These are phyloP conservation scores for Lamproptera curius DNA, from an alignment of 2,888 invertebrate genomes.

Conservation along the genomic window DNA sequence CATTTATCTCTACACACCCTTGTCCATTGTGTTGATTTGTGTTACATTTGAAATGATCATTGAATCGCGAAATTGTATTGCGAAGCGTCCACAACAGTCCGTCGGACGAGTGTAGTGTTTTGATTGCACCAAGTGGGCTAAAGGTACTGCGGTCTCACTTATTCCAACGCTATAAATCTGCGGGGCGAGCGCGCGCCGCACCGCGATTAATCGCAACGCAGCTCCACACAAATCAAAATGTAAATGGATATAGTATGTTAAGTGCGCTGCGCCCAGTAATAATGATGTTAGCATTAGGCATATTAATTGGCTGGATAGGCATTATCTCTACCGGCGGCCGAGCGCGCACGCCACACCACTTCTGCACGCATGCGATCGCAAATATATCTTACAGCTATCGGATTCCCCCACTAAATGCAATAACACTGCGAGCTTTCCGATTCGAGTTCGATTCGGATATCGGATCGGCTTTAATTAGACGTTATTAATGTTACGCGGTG, in stretches of 20 bases:
- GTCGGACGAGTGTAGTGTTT: background rate
- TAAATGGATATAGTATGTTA: conserved; percentile 77
- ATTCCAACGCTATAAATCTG: conserved; percentile 59
- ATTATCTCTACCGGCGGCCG: conserved; percentile 59
- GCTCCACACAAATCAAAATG: conserved; percentile 76
- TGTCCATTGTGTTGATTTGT: background rate
- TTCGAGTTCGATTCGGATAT: conserved; percentile 6
- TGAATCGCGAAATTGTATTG: background rate
- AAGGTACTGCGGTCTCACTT: conserved; percentile 5
- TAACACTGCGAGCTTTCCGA: conserved; percentile 5
- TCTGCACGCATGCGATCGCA: conserved; percentile 39
- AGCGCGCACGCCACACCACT: conserved; percentile 50
- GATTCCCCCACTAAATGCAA: conserved; percentile 14
- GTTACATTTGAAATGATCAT: no score
- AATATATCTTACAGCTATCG: conserved; percentile 31
- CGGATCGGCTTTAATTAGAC: conserved; percentile 49
- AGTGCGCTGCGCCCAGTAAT: conserved; percentile 73
- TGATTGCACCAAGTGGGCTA: conserved; percentile 15
- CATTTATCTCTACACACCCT: no score
- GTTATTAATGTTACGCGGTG: conserved; percentile 40
- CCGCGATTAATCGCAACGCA: conserved; percentile 71
- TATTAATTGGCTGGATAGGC: conserved; percentile 74
- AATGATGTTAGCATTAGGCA: conserved; percentile 79
- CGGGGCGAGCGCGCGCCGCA: conserved; percentile 47
- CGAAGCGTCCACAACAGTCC: background rate